Evolutionary conservation across 2,113 vertebrate genomes (phyloP).

Genomic region (Plecturocebus donacophilus): DNA sequence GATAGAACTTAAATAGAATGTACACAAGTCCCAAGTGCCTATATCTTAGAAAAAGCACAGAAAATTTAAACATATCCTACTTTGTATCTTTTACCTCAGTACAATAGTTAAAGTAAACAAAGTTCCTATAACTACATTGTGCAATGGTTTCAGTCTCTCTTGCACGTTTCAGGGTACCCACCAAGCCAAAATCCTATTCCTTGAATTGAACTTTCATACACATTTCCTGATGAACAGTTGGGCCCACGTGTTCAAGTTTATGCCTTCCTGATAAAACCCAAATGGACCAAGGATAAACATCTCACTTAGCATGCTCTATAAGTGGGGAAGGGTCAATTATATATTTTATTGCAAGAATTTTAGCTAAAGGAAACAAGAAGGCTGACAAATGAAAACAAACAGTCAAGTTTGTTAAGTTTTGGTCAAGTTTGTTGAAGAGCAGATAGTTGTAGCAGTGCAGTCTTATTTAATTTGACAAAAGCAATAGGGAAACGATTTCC

Average conservation of each 20-base stretch:
- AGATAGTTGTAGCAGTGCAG: too few species aligned
- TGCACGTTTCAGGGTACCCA: not conserved
- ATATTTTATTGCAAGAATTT: not conserved
- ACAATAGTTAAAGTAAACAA: not conserved
- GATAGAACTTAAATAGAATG: slow-evolving; percentile 47
- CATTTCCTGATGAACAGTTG: not conserved
- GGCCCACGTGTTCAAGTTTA: not conserved
- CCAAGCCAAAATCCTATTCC: not conserved
- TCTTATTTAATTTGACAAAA: too few species aligned
- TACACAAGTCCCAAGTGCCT: not conserved
- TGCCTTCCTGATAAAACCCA: not conserved
- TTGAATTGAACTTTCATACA: not conserved
- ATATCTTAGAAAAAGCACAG: not conserved
- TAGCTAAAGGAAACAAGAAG: not conserved
- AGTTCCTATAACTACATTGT: not conserved
- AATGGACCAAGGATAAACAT: not conserved
- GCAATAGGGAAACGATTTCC: too few species aligned
- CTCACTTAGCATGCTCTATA: not conserved
- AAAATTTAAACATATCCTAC: not conserved
- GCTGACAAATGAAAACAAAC: not conserved
- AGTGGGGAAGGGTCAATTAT: not conserved
- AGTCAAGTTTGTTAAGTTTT: too few species aligned
- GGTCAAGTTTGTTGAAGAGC: too few species aligned
- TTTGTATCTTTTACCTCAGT: not conserved
- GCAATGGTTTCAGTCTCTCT: not conserved